Conservation (phyloP, 2,797 vertebrate species). For the Ptychadena robeensis region DNA sequence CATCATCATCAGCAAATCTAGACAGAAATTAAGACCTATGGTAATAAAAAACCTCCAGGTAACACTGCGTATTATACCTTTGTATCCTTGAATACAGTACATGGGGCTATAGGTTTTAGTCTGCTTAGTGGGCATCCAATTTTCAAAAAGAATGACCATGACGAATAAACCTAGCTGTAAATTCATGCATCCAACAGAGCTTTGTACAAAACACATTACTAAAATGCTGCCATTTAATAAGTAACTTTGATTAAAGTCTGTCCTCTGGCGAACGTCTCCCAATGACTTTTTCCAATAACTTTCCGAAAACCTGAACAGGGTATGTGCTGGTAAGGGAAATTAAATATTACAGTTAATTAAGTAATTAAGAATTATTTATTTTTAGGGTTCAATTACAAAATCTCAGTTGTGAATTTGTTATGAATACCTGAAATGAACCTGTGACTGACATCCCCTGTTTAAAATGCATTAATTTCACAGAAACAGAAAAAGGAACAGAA, state of each 20-base stretch:
- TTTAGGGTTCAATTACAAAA: background rate
- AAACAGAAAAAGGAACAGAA: background rate
- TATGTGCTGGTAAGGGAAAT: background rate
- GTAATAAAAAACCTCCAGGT: too few relatives aligned
- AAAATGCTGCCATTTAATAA: background rate
- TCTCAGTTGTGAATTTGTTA: background rate
- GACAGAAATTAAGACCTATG: background rate
- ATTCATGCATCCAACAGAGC: background rate
- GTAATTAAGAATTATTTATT: constrained; percentile 1
- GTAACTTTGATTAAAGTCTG: constrained; percentile 1
- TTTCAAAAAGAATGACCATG: background rate
- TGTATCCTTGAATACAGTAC: background rate
- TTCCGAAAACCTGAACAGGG: background rate
- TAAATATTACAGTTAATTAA: background rate
- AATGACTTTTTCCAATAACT: background rate
- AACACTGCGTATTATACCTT: background rate
- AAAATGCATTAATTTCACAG: background rate
- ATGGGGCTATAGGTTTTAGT: background rate
- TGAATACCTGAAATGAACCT: background rate
- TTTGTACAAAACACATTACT: background rate
- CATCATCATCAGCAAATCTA: background rate
- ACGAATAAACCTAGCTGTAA: background rate
- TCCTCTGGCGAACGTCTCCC: background rate
- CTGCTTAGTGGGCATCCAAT: background rate
- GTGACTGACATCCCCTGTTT: background rate